Evolutionary conservation across 1,140 invertebrate species (phyloP), one percentile per base, ranked within the genome.

Genomic region (Dryas iulia): DNA sequence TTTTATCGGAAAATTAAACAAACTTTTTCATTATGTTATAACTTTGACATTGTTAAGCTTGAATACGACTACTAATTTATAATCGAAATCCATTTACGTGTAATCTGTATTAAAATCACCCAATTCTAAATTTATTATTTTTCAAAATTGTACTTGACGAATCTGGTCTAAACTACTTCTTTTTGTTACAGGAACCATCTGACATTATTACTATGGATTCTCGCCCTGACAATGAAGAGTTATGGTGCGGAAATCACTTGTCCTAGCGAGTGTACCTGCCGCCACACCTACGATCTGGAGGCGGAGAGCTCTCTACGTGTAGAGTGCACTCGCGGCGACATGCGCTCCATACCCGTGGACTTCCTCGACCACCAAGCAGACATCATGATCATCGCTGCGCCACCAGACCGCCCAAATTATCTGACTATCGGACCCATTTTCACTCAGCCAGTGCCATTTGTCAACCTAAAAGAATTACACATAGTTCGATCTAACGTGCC

Each of bases 381-480:
- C 84, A 92, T 96, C 1, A 88, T 97, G 28, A 92, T 94, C 67
- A 95, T 97, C 52, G 93, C 94, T 0, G 95, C 96, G 0, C 95
- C 96, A 1, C 82, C 93, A 14, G 85, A 93, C 33, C 71, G 65
- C 5, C 92, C 92, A 11, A 97, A 97, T 83, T 87, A 91, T 52
- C 90, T 97, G 8, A 95, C 95, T 1, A 95, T 97, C 66, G 95
- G 96, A 1, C 94, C 96, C 26, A 94, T 96, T 35, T 96, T 96
- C 84, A 92, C 93, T 11, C 91, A 93, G 60, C 90, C 90, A 0
- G 74, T 76, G 24, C 81, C 91, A 35, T 96, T 96, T 80, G 89
- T 89, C 39, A 92, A 94, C 57, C 90, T 97, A 25, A 94, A 95
- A 83, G 95, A 96, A 83, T 88, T 97, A 1, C 95, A 95, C 75